A percentile compares a stretch with the other conserved stretches of the same genome.
These are phyloP conservation scores for Thereva unica DNA, from an alignment of 2,888 invertebrate genomes.

Conservation along the genomic window DNA sequence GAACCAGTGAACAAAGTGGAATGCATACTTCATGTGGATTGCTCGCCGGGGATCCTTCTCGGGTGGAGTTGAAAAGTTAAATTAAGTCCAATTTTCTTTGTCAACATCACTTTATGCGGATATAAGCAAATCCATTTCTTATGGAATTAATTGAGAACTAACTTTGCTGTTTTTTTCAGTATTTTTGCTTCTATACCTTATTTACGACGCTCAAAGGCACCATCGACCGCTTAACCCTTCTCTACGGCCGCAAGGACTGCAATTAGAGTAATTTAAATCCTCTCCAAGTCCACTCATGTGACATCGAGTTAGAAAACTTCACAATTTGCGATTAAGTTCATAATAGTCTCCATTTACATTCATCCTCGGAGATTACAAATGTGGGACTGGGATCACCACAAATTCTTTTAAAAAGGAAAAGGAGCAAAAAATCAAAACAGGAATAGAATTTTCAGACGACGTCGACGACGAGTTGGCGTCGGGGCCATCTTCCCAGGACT, in stretches of 20 bases:
- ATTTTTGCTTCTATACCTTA: neutral
- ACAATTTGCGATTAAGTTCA: too few relatives aligned
- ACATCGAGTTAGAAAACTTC: too few relatives aligned
- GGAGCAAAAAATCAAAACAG: neutral
- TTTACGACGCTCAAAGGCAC: too few relatives aligned
- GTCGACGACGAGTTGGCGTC: conserved; percentile 31
- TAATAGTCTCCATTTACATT: too few relatives aligned
- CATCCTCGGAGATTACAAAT: neutral
- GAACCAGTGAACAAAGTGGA: neutral
- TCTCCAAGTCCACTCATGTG: too few relatives aligned
- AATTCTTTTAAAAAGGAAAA: conserved; percentile 24
- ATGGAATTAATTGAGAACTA: neutral
- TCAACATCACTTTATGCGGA: conserved; percentile 4
- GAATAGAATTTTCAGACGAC: conserved; percentile 22
- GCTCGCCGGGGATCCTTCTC: conserved; percentile 14
- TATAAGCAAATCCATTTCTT: neutral
- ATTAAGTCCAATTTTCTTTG: conserved; percentile 27
- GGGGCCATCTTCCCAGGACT: conserved; percentile 22
- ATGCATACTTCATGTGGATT: conserved; percentile 29
- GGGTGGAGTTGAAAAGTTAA: conserved; percentile 13
- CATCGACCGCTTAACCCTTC: too few relatives aligned
- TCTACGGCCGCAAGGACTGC: too few relatives aligned
- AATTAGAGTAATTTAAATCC: too few relatives aligned
- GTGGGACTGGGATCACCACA: conserved; percentile 10
- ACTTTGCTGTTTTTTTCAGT: neutral